Percentiles rank a stretch among this genome's conserved stretches.
Conservation (phyloP, 2,888 invertebrate species). For the Heliconius cydno region DNA sequence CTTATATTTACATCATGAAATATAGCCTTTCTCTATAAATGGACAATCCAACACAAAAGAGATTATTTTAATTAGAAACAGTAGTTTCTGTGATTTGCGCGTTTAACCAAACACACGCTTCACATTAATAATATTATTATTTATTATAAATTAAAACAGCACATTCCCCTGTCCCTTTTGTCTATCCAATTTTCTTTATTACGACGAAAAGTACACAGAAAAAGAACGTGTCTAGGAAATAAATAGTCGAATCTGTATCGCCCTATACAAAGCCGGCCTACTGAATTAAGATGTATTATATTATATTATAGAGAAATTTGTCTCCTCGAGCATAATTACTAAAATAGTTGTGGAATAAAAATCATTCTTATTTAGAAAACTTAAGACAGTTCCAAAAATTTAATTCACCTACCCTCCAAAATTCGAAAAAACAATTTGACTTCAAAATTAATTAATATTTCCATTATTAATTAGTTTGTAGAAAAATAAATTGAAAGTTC, state of each 20-base stretch:
- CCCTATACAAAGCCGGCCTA: not conserved
- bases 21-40: too few relatives aligned
- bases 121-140: not conserved
- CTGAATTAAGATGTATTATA: not conserved
- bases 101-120: too few relatives aligned
- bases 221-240: slow-evolving; percentile 10
- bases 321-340: not conserved
- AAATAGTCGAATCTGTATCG: not conserved
- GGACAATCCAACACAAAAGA: too few relatives aligned
- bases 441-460: not conserved
- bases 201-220: not conserved
- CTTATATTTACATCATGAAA: too few relatives aligned
- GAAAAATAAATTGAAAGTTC: not conserved
- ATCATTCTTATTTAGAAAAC: too few relatives aligned
- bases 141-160: not conserved
- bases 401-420: not conserved
- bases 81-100: not conserved
- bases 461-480: not conserved
- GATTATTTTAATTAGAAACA: not conserved
- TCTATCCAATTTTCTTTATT: not conserved
- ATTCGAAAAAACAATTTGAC: not conserved
- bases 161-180: not conserved
- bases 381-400: not conserved
- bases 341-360: not conserved
- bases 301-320: not conserved